Evolutionary conservation across 2,113 vertebrate genomes (phyloP).

Genomic region (Xenopus laevis): DNA sequence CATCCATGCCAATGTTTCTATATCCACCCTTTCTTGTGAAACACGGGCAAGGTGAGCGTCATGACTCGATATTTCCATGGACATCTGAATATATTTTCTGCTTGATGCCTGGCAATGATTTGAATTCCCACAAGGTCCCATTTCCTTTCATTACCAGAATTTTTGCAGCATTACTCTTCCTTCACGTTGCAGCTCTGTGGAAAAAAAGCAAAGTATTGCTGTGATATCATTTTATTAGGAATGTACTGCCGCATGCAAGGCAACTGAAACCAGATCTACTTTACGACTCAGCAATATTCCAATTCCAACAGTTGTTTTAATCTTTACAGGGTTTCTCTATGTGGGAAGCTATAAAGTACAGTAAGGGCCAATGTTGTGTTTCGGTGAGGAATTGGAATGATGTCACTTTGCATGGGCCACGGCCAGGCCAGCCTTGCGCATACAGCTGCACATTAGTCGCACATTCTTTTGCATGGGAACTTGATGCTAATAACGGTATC

Average conservation of each 20-base stretch:
- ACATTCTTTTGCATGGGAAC: conserved; percentile 32
- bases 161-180: no score
- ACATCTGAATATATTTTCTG: no score
- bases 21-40: no score
- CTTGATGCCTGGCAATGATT: no score
- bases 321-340: background rate
- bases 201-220: no score
- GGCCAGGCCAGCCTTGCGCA: background rate
- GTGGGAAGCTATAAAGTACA: background rate
- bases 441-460: conserved; percentile 42
- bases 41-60: no score
- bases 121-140: no score
- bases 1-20: no score
- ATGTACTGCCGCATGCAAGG: background rate
- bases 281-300: background rate
- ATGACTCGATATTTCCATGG: no score
- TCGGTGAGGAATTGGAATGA: conserved; percentile 10
- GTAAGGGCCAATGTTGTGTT: background rate
- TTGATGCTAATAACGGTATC: conserved; percentile 4
- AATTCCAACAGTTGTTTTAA: background rate
- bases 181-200: no score
- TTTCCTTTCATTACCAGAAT: no score
- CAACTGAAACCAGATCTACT: background rate
- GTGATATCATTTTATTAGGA: background rate
- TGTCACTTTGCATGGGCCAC: conserved; percentile 4